A percentile compares a stretch with the other conserved stretches of the same genome.
phyloP scores from a whole-genome alignment of 2,113 vertebrate species.

The Rhipidura dahli region DNA sequence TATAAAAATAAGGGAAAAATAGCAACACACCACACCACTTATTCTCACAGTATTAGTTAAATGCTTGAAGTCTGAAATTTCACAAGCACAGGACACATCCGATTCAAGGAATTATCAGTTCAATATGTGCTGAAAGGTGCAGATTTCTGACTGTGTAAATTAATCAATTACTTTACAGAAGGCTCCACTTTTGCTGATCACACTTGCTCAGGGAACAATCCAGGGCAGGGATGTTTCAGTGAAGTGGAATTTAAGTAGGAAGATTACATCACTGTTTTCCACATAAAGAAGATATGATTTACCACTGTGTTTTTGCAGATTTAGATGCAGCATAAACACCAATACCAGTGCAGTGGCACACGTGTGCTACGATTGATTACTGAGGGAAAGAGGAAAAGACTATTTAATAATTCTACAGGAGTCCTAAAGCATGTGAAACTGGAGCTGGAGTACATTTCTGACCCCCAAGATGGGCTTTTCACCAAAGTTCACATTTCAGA shows the following conservation, averaged over 20 bases:
- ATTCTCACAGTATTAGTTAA: background rate
- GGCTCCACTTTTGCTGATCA: background rate
- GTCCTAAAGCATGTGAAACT: background rate
- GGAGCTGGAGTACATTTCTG: background rate
- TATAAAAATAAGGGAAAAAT: background rate
- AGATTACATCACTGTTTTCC: background rate
- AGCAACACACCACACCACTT: background rate
- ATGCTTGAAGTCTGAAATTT: background rate
- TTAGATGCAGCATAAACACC: background rate
- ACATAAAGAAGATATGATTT: background rate
- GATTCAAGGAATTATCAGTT: background rate
- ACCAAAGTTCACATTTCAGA: background rate
- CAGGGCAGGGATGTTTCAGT: background rate
- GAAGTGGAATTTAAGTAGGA: background rate
- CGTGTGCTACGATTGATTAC: accelerated
- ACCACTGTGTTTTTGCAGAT: background rate
- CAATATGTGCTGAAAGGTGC: background rate
- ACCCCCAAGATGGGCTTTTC: background rate
- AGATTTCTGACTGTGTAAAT: background rate
- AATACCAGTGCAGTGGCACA: background rate
- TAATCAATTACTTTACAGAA: background rate
- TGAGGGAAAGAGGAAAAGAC: background rate
- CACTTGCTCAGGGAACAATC: background rate
- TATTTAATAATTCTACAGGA: background rate
- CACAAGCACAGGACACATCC: background rate